These are phyloP conservation scores for Nematostella vectensis DNA, from an alignment of 92 coral and sea anemone genomes.

Conservation along the genomic window DNA sequence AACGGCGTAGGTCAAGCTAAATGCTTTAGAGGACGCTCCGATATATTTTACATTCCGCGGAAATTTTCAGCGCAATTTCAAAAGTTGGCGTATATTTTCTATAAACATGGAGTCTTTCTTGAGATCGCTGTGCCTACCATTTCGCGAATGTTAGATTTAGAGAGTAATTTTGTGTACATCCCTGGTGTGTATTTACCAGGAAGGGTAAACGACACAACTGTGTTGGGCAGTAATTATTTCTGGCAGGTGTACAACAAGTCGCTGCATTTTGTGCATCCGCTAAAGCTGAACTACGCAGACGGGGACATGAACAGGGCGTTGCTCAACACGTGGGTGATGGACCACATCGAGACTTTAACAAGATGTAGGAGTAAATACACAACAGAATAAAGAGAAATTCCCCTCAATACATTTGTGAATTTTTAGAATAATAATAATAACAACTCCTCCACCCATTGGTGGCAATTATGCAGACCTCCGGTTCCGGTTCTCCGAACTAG, in stretches of 20 bases:
- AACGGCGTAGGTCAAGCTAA: constrained; percentile 45
- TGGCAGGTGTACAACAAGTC: constrained; percentile 64
- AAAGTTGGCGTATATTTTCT: constrained; percentile 53
- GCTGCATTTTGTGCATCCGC: constrained; percentile 62
- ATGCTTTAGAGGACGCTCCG: constrained; percentile 80
- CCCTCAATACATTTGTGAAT: too few relatives aligned
- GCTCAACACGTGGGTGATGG: constrained; percentile 37
- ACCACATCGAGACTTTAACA: constrained; percentile 50
- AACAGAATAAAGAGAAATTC: too few relatives aligned
- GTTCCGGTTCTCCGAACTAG: too few relatives aligned
- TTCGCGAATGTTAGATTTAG: constrained; percentile 57
- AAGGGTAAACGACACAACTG: constrained; percentile 52
- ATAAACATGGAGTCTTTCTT: constrained; percentile 69
- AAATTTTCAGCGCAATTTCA: constrained; percentile 48
- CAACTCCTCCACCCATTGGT: too few relatives aligned
- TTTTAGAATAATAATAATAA: too few relatives aligned
- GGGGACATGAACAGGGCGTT: constrained; percentile 41
- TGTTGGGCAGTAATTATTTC: constrained; percentile 48
- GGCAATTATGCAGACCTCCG: too few relatives aligned
- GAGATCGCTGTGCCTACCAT: constrained; percentile 90
- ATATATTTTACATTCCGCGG: constrained; percentile 65
- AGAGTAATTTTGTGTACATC: constrained; percentile 48
- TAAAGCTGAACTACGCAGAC: constrained; percentile 60
- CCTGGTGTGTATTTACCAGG: constrained; percentile 87
- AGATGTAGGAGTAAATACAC: too few relatives aligned